Percentiles rank a stretch among this genome's conserved stretches.
Conservation (phyloP, 2,113 vertebrate species). For the Colaptes auratus region DNA sequence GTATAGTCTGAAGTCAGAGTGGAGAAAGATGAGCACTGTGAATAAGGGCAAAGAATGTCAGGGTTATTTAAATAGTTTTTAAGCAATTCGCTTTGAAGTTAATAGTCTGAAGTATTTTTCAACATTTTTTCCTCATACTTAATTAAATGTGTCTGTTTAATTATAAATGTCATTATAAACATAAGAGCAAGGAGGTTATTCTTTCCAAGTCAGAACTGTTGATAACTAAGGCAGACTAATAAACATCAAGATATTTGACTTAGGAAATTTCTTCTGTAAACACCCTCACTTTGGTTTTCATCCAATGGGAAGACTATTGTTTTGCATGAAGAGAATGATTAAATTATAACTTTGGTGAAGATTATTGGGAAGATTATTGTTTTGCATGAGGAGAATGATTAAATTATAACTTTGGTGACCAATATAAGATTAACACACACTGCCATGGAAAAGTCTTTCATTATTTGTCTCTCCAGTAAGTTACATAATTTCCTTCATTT, state of each 20-base stretch:
- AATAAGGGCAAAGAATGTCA: not conserved
- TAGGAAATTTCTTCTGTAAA: not conserved
- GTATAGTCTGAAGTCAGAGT: not conserved
- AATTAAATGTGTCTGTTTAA: not conserved
- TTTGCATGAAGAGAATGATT: not conserved
- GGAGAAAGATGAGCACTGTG: not conserved
- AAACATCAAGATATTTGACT: not conserved
- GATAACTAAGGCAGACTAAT: not conserved
- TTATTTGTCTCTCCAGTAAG: not conserved
- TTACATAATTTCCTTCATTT: not conserved
- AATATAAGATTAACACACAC: not conserved
- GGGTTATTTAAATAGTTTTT: not conserved
- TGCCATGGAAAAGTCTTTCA: not conserved
- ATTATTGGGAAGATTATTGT: too few relatives aligned
- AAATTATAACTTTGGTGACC: not conserved
- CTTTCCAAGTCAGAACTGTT: not conserved
- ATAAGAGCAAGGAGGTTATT: not conserved
- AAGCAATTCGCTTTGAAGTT: not conserved
- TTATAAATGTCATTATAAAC: not conserved
- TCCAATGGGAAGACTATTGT: not conserved
- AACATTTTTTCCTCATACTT: not conserved
- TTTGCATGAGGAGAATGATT: not conserved
- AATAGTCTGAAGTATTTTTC: not conserved
- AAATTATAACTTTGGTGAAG: too few relatives aligned
- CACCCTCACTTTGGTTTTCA: not conserved